A percentile compares a stretch with the other conserved stretches of the same genome.
Conservation (phyloP, 2,888 invertebrate species). For the Polymixis flavicincta region DNA sequence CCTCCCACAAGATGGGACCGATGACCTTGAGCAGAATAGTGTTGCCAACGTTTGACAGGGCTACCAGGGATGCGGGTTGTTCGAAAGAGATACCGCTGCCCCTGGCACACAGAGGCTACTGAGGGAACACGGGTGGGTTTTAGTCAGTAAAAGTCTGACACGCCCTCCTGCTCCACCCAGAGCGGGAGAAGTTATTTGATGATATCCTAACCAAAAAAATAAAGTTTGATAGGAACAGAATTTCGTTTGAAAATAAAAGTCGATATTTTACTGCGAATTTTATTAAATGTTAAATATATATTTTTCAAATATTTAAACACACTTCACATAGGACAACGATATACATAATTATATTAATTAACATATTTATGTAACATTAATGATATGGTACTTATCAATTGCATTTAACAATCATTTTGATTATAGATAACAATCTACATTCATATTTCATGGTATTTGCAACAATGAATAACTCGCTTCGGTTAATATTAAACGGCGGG, state of each 20-base stretch:
- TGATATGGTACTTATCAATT: constrained; percentile 80
- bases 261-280: constrained; percentile 74
- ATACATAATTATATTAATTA: constrained; percentile 71
- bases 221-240: too few relatives aligned
- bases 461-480: constrained; percentile 15
- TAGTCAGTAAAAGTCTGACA: too few relatives aligned
- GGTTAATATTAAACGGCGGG: background rate
- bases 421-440: constrained; percentile 43
- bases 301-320: constrained; percentile 76
- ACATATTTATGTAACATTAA: constrained; percentile 73
- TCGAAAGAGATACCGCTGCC: too few relatives aligned
- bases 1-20: too few relatives aligned
- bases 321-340: constrained; percentile 77
- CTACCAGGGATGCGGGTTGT: too few relatives aligned
- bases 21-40: too few relatives aligned
- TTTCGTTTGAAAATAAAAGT: constrained; percentile 27
- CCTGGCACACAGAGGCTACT: too few relatives aligned
- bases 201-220: too few relatives aligned
- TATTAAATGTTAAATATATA: constrained; percentile 79
- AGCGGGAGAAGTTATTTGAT: too few relatives aligned
- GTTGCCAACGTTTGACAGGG: too few relatives aligned
- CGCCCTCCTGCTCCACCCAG: too few relatives aligned
- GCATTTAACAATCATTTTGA: constrained; percentile 62
- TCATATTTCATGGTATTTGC: constrained; percentile 25
- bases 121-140: too few relatives aligned